Conservation (phyloP, 1,140 invertebrate genomes). For the Agrypnia vestita region DNA sequence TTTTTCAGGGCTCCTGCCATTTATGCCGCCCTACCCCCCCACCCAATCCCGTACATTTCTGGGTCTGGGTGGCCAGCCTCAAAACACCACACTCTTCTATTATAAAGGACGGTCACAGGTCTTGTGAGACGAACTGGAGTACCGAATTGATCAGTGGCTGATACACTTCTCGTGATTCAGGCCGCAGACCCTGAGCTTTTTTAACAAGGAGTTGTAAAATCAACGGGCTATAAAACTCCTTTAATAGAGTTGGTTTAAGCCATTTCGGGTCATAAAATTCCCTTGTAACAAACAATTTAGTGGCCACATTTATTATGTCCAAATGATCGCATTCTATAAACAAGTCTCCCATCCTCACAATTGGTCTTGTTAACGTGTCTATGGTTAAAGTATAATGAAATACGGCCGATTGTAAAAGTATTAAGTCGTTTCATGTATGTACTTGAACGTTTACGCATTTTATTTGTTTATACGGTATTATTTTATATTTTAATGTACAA, state of each 20-base stretch:
- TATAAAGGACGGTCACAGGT: background rate
- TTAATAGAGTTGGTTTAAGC: conserved; percentile 43
- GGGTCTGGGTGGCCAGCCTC: too few relatives aligned
- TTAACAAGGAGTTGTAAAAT: conserved; percentile 39
- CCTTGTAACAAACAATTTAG: conserved; percentile 42
- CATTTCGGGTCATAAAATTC: conserved; percentile 25
- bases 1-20: too few relatives aligned
- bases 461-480: too few relatives aligned
- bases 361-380: conserved; percentile 6
- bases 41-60: too few relatives aligned
- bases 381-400: conserved; percentile 15
- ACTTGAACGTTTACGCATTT: background rate
- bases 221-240: conserved; percentile 18
- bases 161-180: background rate
- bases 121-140: background rate
- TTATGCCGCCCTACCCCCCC: too few relatives aligned
- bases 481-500: too few relatives aligned
- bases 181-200: background rate
- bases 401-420: background rate
- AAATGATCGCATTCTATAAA: background rate
- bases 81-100: background rate
- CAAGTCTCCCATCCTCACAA: background rate
- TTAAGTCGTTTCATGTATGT: conserved; percentile 8
- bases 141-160: background rate
- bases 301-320: conserved; percentile 20